phyloP scores from a whole-genome alignment of 2,888 invertebrate genomes.

The Pollenia griseotomentosa region DNA sequence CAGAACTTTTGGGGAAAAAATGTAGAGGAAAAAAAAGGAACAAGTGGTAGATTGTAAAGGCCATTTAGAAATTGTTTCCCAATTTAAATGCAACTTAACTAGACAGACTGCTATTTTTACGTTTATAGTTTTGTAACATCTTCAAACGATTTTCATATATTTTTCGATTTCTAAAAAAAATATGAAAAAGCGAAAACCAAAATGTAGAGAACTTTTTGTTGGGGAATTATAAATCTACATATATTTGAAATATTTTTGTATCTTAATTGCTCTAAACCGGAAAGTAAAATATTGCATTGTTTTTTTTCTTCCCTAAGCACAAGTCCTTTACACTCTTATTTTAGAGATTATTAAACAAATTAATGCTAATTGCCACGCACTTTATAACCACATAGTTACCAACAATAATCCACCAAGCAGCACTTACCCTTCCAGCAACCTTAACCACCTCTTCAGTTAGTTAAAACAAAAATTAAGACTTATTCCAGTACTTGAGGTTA shows the following conservation, averaged over 20 bases:
- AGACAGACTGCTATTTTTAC: constrained; percentile 68
- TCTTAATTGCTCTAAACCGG: neutral
- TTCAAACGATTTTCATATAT: constrained; percentile 55
- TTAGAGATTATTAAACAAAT: constrained; percentile 52
- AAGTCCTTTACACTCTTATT: constrained; percentile 33
- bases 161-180: constrained; percentile 24
- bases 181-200: constrained; percentile 1
- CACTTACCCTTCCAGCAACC: neutral
- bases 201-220: constrained; percentile 3
- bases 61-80: constrained; percentile 79
- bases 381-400: constrained; percentile 15
- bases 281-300: constrained; percentile 19
- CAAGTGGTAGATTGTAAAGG: constrained; percentile 74
- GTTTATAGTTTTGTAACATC: constrained; percentile 68
- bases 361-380: constrained; percentile 67
- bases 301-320: neutral
- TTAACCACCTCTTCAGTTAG: neutral
- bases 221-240: neutral
- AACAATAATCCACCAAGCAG: neutral
- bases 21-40: constrained; percentile 60
- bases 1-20: constrained; percentile 72
- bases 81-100: constrained; percentile 68
- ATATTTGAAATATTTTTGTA: neutral
- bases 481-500: constrained; percentile 57
- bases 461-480: constrained; percentile 60